Evolutionary conservation across 2,113 vertebrate species (phyloP).

Genomic region (Megaptera novaeangliae): DNA sequence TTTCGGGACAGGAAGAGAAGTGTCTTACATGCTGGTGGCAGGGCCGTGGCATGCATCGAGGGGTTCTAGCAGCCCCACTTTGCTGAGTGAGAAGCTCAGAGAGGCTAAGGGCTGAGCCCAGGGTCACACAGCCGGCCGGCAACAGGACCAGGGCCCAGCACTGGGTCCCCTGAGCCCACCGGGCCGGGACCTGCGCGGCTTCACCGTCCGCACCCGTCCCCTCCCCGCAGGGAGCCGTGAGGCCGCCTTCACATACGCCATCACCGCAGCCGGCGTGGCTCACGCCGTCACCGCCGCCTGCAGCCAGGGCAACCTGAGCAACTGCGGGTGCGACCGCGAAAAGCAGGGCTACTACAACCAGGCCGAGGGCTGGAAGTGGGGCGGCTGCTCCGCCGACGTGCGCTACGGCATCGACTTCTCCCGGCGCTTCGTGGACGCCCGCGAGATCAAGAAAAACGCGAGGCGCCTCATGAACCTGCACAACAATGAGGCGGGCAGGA

Average conservation of each 20-base stretch:
- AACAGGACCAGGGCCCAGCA: background rate
- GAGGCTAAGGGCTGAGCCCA: background rate
- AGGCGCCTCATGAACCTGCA: constrained; percentile 98
- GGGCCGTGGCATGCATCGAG: rapidly evolving
- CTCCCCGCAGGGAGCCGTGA: constrained; percentile 93
- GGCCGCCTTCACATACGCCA: constrained; percentile 97
- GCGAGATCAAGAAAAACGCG: constrained; percentile 97
- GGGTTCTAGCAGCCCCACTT: background rate
- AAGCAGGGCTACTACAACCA: constrained; percentile 98
- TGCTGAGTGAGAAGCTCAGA: background rate
- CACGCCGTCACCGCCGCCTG: constrained; percentile 95
- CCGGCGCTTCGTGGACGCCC: constrained; percentile 95
- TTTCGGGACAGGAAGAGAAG: background rate
- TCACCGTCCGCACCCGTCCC: constrained; percentile 47
- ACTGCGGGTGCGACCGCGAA: constrained; percentile 97
- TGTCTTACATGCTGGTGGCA: background rate
- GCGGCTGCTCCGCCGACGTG: constrained; percentile 97
- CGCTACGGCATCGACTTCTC: constrained; percentile 98
- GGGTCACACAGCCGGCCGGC: background rate
- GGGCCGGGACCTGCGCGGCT: rapidly evolving
- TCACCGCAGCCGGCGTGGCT: constrained; percentile 95
- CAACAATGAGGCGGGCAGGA: constrained; percentile 98
- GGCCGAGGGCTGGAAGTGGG: constrained; percentile 99
- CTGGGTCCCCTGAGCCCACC: background rate
- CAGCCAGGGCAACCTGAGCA: constrained; percentile 98